Evolutionary conservation across 2,888 invertebrate genomes (phyloP), one percentile per base, ranked within the genome.

Genomic region (Pocota personata): DNA sequence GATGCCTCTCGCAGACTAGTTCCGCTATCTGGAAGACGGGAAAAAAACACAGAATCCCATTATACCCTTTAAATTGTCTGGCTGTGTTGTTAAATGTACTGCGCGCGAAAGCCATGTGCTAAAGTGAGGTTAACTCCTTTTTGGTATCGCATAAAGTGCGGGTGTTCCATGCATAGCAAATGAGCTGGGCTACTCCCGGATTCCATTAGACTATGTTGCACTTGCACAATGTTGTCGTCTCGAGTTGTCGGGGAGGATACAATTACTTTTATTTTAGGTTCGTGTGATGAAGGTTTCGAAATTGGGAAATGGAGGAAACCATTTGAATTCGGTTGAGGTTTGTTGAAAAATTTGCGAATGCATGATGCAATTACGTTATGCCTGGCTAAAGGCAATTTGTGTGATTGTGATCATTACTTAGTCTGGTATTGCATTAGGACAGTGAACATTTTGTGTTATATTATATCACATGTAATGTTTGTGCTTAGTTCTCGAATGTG

Each of bases 41-140:
- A 71, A 73, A 73, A 73, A 76, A 64, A 40, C 75, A 84, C 88
- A 89, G 89, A 88, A 89, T 87, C 89, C 89, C 89, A 90, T 90
- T 90, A 91, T 91, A n/a, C n/a, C 90, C 90, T 89, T 88, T 88
- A 91, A 91, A 91, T 90, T 91, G 91, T 91, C 91, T 91, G 90
- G 60, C 48, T 57, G 27, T 84, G 46, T 62, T 73, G 19, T 24
- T 60, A 66, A 19, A 55, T 50, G 64, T 71, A 37, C 8, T 16
- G 60, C 46, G n/a, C 46, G 16, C 52, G 30, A 72, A 64, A 48
- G 78, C 75, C 30, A 60, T 32, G 62, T 75, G 19, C 78, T 73
- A 40, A 71, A 76, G 66, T 82, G 82, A 30, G 78, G 83, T 83
- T 78, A 84, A 84, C 79, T 84, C 79, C 55, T 84, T n/a, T 83